phyloP scores from a whole-genome alignment of 1,140 invertebrate species.

The Pogonomyrmex barbatus region DNA sequence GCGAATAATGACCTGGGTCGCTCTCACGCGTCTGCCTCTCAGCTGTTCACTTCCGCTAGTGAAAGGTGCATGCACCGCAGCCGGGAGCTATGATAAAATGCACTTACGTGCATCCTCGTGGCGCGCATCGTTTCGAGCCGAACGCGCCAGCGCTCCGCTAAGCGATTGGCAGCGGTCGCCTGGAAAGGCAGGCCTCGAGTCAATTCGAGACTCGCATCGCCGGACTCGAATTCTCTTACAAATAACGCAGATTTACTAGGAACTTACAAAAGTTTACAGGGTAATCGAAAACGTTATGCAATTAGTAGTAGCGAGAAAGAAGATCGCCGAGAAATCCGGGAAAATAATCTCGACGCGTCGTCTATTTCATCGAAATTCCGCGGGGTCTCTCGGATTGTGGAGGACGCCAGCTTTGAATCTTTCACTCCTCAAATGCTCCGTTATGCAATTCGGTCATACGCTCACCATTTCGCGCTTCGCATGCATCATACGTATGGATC shows the following conservation, averaged over 20 bases:
- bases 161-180: constrained; percentile 41
- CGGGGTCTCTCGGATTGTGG: background rate
- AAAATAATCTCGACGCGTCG: background rate
- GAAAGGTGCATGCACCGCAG: constrained; percentile 81
- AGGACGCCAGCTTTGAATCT: constrained; percentile 1
- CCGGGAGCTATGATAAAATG: constrained; percentile 66
- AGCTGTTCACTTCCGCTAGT: constrained; percentile 84
- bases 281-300: background rate
- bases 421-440: constrained; percentile 26
- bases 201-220: constrained; percentile 50
- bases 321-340: background rate
- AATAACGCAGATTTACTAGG: background rate
- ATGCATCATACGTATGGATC: constrained; percentile 35
- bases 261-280: background rate
- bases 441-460: constrained; percentile 52
- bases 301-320: background rate
- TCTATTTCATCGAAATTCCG: constrained; percentile 15
- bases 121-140: constrained; percentile 42
- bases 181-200: constrained; percentile 18
- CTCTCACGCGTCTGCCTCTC: constrained; percentile 80
- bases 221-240: constrained; percentile 59
- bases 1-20: constrained; percentile 79
- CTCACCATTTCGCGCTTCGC: constrained; percentile 25
- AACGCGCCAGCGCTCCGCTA: constrained; percentile 27
- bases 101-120: constrained; percentile 66